These are phyloP conservation scores for Drosophila saltans DNA, from an alignment of 1,140 invertebrate genomes.

Conservation along the genomic window DNA sequence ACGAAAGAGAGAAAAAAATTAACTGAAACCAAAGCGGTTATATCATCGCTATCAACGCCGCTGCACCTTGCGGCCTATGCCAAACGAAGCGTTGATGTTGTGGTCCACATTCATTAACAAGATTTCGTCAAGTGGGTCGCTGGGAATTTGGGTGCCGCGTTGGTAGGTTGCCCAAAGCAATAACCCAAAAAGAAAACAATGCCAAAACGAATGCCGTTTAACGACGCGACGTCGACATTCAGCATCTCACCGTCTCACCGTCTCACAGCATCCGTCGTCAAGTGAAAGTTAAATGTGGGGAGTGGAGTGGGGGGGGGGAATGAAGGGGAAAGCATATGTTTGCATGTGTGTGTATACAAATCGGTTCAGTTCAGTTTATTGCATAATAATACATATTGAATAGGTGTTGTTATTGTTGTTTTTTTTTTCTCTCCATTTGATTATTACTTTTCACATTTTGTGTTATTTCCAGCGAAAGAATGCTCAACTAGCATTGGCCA, in stretches of 20 bases:
- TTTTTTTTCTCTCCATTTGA: neutral
- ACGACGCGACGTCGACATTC: constrained; percentile 47
- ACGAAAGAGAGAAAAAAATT: neutral
- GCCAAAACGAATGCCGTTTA: constrained; percentile 63
- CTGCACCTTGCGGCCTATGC: constrained; percentile 48
- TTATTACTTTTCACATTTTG: neutral
- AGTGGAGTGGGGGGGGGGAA: constrained; percentile 43
- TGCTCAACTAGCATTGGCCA: constrained; percentile 40
- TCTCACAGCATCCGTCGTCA: constrained; percentile 53
- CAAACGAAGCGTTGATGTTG: constrained; percentile 21
- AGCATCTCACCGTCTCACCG: neutral
- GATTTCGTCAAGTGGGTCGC: constrained; percentile 73
- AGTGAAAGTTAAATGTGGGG: constrained; percentile 71
- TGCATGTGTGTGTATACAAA: constrained; percentile 44
- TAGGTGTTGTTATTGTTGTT: neutral
- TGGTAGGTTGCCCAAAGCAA: constrained; percentile 5
- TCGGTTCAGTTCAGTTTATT: constrained; percentile 12
- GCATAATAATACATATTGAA: neutral
- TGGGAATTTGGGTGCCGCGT: constrained; percentile 51
- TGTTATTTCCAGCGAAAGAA: constrained; percentile 61
- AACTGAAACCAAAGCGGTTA: constrained; percentile 43
- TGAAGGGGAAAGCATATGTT: constrained; percentile 27
- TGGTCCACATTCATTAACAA: constrained; percentile 81
- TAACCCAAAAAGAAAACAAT: constrained; percentile 40
- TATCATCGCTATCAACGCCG: constrained; percentile 49